Evolutionary conservation across 2,113 vertebrate species (phyloP).

Genomic region (Phainopepla nitens): DNA sequence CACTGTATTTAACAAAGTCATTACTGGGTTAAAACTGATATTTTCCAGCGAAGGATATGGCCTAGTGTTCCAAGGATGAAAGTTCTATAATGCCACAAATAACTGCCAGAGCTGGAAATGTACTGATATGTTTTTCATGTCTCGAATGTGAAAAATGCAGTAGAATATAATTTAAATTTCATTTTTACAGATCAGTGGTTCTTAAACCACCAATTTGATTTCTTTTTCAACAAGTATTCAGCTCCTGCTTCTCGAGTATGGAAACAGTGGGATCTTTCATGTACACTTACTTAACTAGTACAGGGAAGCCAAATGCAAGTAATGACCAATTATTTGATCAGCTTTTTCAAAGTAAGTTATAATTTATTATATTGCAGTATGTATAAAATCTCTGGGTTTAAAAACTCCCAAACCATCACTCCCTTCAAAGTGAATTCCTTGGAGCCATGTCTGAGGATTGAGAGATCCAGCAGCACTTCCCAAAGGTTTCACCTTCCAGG

Average conservation of each 20-base stretch:
- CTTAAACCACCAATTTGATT: background rate
- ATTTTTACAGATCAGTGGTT: background rate
- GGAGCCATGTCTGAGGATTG: background rate
- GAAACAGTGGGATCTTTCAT: background rate
- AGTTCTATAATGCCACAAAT: background rate
- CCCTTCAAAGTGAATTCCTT: background rate
- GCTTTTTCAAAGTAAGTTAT: background rate
- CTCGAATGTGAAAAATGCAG: background rate
- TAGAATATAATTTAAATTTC: slow-evolving; percentile 25
- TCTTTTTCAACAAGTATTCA: background rate
- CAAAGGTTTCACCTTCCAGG: background rate
- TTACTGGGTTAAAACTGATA: background rate
- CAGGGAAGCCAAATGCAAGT: background rate
- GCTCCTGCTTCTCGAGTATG: background rate
- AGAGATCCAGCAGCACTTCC: background rate
- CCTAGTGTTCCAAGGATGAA: background rate
- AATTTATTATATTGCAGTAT: background rate
- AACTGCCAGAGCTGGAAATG: background rate
- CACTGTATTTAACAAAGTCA: background rate
- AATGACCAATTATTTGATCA: background rate
- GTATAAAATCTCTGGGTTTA: background rate
- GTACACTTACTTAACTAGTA: background rate
- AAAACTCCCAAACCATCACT: background rate
- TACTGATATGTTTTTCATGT: background rate
- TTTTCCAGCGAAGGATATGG: background rate